Base-by-base conservation (phyloP, 2,113 vertebrate genomes). In the Sturnira hondurensis region DNA sequence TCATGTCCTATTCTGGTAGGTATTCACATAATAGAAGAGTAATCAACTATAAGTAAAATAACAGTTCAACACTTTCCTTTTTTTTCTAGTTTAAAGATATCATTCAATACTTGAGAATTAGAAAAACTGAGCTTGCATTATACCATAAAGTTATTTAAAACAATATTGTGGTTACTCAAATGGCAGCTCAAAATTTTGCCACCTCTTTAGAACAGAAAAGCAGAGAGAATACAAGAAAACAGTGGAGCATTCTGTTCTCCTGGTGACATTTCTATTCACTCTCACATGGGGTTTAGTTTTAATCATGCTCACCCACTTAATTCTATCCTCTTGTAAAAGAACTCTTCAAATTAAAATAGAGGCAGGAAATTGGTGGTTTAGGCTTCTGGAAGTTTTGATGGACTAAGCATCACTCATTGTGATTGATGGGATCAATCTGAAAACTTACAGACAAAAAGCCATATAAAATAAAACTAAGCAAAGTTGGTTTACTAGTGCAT, bases 31-130 rank as follows among this genome's bases (percentile, higher is more conserved):
- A 8, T 28, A 26, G 26, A 38, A 54, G 7, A 86, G 28, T 45
- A 26, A 94, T 36, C 76, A 87, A 76, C 7, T 20, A 65, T 7
- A 31, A 1, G 9, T 54, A 61, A 31, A 86, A 50, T 58, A 73
- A 87, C 2, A 17, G 10, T 13, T 56, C 31, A 74, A 45, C 61
- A n/a, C 68, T 77, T 76, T 47, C 22, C 50, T 45, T 73, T 77
- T 63, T 61, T 95, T 47, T 95, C 78, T 74, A 61, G 31, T 43
- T 93, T 50, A 91, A 93, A 93, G 47, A 74, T 33, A 77, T 71
- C 10, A 81, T 47, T 77, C 33, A 76, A 41, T 17, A 67, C 24
- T 52, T 70, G 63, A 63, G n/a, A 86, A 82, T 50, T 71, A 81
- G 43, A 88, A 78, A 84, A 81, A 43, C 6, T 12, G 28, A 89